Evolutionary conservation across 1,140 invertebrate species (phyloP).

Genomic region (Ectropis grisescens): DNA sequence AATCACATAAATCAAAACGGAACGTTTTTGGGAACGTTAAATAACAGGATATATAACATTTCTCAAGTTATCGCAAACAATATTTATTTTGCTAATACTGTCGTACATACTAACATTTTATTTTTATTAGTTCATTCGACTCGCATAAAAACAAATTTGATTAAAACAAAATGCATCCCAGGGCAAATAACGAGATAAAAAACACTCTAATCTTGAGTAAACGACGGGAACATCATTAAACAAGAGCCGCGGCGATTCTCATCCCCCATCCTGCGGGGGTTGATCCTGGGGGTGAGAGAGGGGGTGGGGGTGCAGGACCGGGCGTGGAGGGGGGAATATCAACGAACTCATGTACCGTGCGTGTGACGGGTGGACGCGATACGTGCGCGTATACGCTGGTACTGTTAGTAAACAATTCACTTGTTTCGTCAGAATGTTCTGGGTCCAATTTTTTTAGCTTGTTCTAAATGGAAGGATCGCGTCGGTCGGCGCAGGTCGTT

Average conservation of each 20-base stretch:
- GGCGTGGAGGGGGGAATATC: slow-evolving; percentile 30
- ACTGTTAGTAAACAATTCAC: slow-evolving; percentile 62
- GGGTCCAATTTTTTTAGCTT: no score
- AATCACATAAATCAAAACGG: no score
- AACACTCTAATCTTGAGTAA: slow-evolving; percentile 29
- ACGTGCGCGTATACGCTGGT: slow-evolving; percentile 28
- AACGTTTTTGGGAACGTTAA: no score
- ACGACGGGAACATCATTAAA: slow-evolving; percentile 53
- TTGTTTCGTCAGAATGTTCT: slow-evolving; percentile 17
- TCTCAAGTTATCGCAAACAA: no score
- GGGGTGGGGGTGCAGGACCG: no score
- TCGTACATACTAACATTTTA: no score
- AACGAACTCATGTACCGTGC: slow-evolving; percentile 54
- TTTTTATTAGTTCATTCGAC: no score
- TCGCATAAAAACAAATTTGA: no score
- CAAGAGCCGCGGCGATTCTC: slow-evolving; percentile 16
- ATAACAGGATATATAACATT: no score
- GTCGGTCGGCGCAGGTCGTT: no score
- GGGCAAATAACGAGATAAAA: slow-evolving; percentile 5
- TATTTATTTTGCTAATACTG: no score
- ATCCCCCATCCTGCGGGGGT: slow-evolving; percentile 20
- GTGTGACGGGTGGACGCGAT: slow-evolving; percentile 34
- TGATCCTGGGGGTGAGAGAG: slow-evolving; percentile 25
- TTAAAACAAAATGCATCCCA: not conserved
- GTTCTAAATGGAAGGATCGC: no score